A percentile compares a stretch with the other conserved stretches of the same genome.
Evolutionary conservation across 2,113 vertebrate genomes (phyloP).

Genomic region (Osmerus mordax): DNA sequence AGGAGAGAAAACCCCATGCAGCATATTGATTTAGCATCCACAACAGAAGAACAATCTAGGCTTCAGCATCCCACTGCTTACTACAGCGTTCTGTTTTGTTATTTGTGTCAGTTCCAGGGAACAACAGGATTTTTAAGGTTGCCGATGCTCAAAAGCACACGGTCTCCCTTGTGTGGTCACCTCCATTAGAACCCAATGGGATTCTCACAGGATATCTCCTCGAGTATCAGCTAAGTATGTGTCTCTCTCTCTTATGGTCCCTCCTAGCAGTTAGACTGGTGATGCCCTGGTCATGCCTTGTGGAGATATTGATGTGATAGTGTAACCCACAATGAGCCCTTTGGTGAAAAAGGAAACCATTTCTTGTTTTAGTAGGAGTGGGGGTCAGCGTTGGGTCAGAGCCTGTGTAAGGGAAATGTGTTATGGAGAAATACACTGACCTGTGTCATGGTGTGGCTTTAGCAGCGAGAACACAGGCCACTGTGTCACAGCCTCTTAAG

Average conservation of each 20-base stretch:
- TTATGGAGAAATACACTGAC: conserved; percentile 32
- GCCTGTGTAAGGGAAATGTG: conserved; percentile 37
- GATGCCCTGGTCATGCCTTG: conserved; percentile 20
- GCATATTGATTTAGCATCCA: conserved; percentile 52
- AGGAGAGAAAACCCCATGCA: conserved; percentile 34
- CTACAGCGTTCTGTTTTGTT: conserved; percentile 32
- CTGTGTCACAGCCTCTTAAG: conserved; percentile 47
- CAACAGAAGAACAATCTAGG: conserved; percentile 47
- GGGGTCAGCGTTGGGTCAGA: conserved; percentile 30
- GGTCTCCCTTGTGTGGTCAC: conserved; percentile 82
- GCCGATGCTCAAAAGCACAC: conserved; percentile 80
- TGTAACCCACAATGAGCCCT: conserved; percentile 26
- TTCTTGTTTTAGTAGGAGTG: conserved; percentile 23
- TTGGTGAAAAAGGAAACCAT: conserved; percentile 22
- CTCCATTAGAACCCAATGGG: conserved; percentile 84
- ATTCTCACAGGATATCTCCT: conserved; percentile 84
- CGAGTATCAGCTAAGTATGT: conserved; percentile 93
- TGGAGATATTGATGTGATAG: conserved; percentile 43
- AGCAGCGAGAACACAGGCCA: conserved; percentile 41
- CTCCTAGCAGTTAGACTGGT: not conserved
- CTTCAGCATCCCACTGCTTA: conserved; percentile 32
- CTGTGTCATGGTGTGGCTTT: conserved; percentile 20
- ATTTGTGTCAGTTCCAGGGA: conserved; percentile 81
- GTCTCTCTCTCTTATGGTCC: not conserved
- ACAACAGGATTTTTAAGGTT: conserved; percentile 81